Conservation (phyloP, 30 jellyfish, hydroid and myxozoan species). For the Pelagia noctiluca region DNA sequence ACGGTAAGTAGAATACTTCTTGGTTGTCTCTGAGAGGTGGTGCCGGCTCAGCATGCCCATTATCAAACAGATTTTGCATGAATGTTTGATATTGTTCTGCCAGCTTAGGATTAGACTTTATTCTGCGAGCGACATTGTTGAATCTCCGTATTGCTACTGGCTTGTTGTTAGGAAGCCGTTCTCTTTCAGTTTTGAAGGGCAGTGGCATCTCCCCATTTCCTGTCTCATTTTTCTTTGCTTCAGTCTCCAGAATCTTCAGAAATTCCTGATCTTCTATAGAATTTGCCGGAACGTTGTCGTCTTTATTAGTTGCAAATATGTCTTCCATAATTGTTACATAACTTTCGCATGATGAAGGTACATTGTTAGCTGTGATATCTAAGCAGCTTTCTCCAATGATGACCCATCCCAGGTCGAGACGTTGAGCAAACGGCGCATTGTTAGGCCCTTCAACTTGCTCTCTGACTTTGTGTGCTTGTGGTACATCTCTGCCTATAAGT, state of each 20-base stretch:
- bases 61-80: conserved; percentile 45
- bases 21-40: conserved; percentile 30
- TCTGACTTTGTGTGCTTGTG: conserved; percentile 45
- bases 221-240: conserved; percentile 23
- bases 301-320: conserved; percentile 28
- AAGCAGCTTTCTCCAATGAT: conserved; percentile 49
- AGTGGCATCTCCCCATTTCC: conserved; percentile 66
- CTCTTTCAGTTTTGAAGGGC: conserved; percentile 54
- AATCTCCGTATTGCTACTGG: conserved; percentile 43
- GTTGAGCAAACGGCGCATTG: conserved; percentile 44
- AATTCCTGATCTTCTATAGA: conserved; percentile 24
- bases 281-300: conserved; percentile 49
- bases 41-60: conserved; percentile 54
- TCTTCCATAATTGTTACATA: conserved; percentile 22
- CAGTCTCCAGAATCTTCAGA: conserved; percentile 31
- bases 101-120: conserved; percentile 15
- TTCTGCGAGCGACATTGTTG: conserved; percentile 3
- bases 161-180: conserved; percentile 39
- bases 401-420: conserved; percentile 59
- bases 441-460: conserved; percentile 35
- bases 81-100: conserved; percentile 43
- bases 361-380: conserved; percentile 26
- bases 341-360: conserved; percentile 19
- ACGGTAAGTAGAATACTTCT: conserved; percentile 76
- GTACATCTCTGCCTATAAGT: conserved; percentile 46